Conservation (phyloP, 2,888 invertebrate genomes). For the Empis stercorea region DNA sequence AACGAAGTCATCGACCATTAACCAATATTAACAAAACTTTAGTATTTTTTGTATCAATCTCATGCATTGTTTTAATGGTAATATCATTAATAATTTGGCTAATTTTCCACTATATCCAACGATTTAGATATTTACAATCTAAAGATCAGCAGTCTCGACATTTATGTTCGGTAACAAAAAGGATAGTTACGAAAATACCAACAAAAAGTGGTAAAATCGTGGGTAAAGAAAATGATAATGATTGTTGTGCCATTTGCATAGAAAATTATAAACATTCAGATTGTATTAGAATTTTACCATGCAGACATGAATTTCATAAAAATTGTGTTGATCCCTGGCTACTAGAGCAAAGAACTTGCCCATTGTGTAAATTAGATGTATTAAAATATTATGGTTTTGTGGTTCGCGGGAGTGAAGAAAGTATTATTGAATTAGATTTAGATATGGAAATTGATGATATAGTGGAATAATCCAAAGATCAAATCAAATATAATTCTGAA, state of each 20-base stretch:
- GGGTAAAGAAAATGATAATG: slow-evolving; percentile 76
- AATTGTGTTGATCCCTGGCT: slow-evolving; percentile 94
- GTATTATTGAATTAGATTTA: slow-evolving; percentile 62
- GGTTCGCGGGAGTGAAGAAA: slow-evolving; percentile 76
- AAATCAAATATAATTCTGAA: slow-evolving; percentile 3
- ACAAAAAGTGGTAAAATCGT: slow-evolving; percentile 75
- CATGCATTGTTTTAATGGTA: slow-evolving; percentile 89
- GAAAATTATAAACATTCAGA: slow-evolving; percentile 83
- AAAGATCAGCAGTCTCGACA: slow-evolving; percentile 85
- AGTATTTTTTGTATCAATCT: slow-evolving; percentile 87
- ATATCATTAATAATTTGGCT: slow-evolving; percentile 92
- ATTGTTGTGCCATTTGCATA: slow-evolving; percentile 91
- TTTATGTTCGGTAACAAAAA: slow-evolving; percentile 84
- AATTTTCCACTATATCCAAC: slow-evolving; percentile 90
- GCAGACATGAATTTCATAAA: slow-evolving; percentile 94
- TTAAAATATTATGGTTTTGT: slow-evolving; percentile 78
- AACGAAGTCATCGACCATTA: slow-evolving; percentile 43
- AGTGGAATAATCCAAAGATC: not conserved
- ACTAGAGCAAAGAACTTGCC: slow-evolving; percentile 86
- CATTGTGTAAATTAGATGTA: slow-evolving; percentile 96
- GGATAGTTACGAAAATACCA: slow-evolving; percentile 86
- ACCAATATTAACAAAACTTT: slow-evolving; percentile 72
- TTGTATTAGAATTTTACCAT: slow-evolving; percentile 76
- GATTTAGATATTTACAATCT: slow-evolving; percentile 87
- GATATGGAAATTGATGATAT: slow-evolving; percentile 38